Evolutionary conservation across 1,140 invertebrate genomes (phyloP), one percentile per base, ranked within the genome.

Genomic region (Linepithema humile): DNA sequence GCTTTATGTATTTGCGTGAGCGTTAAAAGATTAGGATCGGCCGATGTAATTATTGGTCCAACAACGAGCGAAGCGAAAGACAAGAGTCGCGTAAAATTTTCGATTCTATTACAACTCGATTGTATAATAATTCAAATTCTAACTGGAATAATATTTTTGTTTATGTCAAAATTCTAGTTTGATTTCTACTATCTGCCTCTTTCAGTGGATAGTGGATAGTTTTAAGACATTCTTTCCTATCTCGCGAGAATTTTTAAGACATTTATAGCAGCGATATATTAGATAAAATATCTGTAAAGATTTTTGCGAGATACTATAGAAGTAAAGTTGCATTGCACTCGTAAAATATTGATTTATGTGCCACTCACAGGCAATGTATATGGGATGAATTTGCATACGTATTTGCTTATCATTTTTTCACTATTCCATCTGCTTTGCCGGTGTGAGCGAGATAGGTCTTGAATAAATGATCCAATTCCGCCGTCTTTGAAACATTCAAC

Each of bases 361-460:
- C 35, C 17, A 65, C 40, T 64, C 50, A 77, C 2, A 23, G 15
- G 29, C 57, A 62, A 55, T 75, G 40, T 38, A 17, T 45, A n/a
- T 17, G 15, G 35, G 10, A 70, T 70, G 20, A 70, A 80, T 57
- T 43, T 80, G 50, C 75, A 70, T 70, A 38, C 12, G 59, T 65
- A 69, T 70, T 57, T 40, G 64, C 64, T 70, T 80, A 80, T 80
- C 26, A 80, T 70, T 80, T 80, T 80, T 80, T 80, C 35, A 80
- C 23, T 43, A 43, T 12, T 70, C 48, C 64, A 70, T 80, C 48
- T 43, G 17, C 48, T 23, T 53, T 69, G 53, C 45, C 20, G 59
- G 35, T 53, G 15, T 12, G 7, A 23, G 35, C 23, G 26, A 80
- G 64, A 80, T 69, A 26, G 64, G 12, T 55, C 64, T 23, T 80